Percentiles rank a stretch among this genome's conserved stretches.
Evolutionary conservation across 2,113 vertebrate species (phyloP).

Genomic region (Hypocryptadius cinnamomeus): DNA sequence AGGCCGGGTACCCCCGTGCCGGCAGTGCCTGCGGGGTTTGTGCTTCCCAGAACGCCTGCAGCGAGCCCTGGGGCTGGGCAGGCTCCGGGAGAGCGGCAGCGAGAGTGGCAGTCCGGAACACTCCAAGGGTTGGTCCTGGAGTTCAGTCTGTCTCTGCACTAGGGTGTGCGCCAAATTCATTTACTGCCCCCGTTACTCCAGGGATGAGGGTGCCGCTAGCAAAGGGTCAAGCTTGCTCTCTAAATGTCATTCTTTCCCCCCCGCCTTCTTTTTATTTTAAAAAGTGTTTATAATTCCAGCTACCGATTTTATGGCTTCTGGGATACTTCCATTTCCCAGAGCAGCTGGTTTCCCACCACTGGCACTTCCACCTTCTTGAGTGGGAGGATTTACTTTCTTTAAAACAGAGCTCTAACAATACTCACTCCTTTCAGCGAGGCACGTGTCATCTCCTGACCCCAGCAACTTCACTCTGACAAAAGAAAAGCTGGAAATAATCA

Average conservation of each 20-base stretch:
- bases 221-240: not conserved
- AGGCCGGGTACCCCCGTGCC: not conserved
- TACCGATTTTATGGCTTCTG: not conserved
- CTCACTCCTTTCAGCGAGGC: not conserved
- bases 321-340: not conserved
- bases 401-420: not conserved
- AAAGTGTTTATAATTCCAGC: not conserved
- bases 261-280: not conserved
- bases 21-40: not conserved
- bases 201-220: not conserved
- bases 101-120: not conserved
- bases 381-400: not conserved
- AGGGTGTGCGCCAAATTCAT: not conserved
- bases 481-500: not conserved
- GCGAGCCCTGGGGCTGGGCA: not conserved
- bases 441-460: not conserved
- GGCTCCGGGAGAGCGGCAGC: not conserved
- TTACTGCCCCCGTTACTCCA: not conserved
- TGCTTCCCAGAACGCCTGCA: not conserved
- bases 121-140: fast-evolving
- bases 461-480: conserved; percentile 11
- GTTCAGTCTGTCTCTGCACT: not conserved
- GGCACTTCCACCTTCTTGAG: not conserved
- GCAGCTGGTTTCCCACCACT: not conserved
- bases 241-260: not conserved